Conservation (phyloP, 37 sponge, comb jelly and placozoan genomes). For the Beroe forskalii region DNA sequence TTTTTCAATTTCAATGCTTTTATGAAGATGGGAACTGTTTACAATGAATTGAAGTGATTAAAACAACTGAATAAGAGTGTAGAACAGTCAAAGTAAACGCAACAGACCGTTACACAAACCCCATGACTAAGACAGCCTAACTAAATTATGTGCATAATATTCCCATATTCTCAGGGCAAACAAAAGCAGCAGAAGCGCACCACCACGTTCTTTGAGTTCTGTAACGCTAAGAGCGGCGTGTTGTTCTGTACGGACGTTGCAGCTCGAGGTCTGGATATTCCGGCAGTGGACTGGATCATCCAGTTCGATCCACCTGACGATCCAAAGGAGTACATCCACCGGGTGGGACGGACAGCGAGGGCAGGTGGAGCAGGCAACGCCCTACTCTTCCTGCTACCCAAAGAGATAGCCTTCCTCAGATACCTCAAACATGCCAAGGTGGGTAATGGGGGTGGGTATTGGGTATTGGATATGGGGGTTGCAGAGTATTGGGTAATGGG, state of each 20-base stretch:
- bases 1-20: too few species aligned
- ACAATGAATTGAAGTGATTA: too few species aligned
- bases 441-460: too few species aligned
- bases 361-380: constrained; percentile 87
- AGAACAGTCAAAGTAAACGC: too few species aligned
- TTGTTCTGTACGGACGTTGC: constrained; percentile 96
- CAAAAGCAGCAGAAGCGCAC: constrained; percentile 98
- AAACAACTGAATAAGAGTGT: too few species aligned
- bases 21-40: too few species aligned
- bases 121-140: too few species aligned
- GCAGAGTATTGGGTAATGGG: too few species aligned
- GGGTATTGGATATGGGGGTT: too few species aligned
- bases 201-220: constrained; percentile 91
- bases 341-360: constrained; percentile 95
- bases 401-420: constrained; percentile 85
- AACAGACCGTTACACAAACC: too few species aligned
- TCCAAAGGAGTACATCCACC: constrained; percentile 98
- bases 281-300: constrained; percentile 97
- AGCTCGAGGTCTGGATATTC: constrained; percentile 95
- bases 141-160: too few species aligned
- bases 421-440: constrained; percentile 95
- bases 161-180: too few species aligned
- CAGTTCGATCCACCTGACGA: constrained; percentile 98
- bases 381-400: constrained; percentile 88
- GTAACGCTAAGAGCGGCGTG: constrained; percentile 76